phyloP scores from a whole-genome alignment of 2,113 vertebrate species.

The Pardalotus punctatus region DNA sequence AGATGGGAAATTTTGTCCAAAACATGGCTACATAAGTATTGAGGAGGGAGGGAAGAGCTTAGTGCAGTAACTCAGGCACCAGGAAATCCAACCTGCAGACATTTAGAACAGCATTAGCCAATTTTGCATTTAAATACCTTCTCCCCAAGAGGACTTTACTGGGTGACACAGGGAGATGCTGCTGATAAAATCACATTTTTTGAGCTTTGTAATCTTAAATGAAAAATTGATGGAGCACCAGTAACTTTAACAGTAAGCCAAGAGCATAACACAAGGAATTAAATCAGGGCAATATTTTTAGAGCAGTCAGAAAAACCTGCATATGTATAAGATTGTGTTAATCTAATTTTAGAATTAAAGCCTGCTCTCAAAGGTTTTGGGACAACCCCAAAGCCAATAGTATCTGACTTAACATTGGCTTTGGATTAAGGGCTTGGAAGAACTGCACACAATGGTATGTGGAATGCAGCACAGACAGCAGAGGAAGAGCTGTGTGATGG shows the following conservation, averaged over 20 bases:
- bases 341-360: background rate
- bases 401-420: background rate
- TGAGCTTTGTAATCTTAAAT: background rate
- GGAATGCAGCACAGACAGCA: background rate
- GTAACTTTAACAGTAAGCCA: background rate
- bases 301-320: background rate
- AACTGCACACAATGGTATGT: background rate
- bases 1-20: background rate
- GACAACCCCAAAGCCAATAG: background rate
- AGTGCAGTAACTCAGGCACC: background rate
- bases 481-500: background rate
- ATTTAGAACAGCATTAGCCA: background rate
- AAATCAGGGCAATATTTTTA: background rate
- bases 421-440: background rate
- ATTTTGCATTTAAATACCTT: background rate
- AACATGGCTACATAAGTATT: rapidly evolving
- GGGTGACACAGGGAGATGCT: background rate
- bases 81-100: background rate
- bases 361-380: background rate
- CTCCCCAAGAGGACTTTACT: background rate
- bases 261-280: background rate
- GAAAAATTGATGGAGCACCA: background rate
- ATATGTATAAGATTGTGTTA: background rate
- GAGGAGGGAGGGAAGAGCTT: background rate
- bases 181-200: background rate